phyloP scores from a whole-genome alignment of 2,888 invertebrate genomes.

The Macroteleia sp. region DNA sequence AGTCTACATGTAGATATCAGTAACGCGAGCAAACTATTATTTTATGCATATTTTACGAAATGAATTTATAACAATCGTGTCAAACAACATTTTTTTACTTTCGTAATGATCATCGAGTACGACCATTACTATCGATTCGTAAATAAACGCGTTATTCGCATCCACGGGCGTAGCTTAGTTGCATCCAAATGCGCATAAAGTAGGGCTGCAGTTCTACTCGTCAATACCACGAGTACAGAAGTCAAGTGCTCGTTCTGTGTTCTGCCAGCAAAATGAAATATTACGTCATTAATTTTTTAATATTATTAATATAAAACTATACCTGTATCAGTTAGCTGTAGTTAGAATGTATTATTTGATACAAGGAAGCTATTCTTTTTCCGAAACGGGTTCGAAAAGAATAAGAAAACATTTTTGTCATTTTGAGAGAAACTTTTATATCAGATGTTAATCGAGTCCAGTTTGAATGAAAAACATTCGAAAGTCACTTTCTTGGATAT shows the following conservation, averaged over 20 bases:
- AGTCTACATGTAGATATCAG: too few relatives aligned
- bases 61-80: background rate
- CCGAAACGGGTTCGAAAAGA: too few relatives aligned
- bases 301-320: slow-evolving; percentile 13
- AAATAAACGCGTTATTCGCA: slow-evolving; percentile 39
- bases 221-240: slow-evolving; percentile 42
- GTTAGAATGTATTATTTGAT: too few relatives aligned
- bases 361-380: too few relatives aligned
- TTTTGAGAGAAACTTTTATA: too few relatives aligned
- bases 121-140: slow-evolving; percentile 22
- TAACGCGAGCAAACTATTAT: too few relatives aligned
- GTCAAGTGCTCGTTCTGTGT: slow-evolving; percentile 30
- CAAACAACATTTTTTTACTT: background rate
- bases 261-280: slow-evolving; percentile 24
- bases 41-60: too few relatives aligned
- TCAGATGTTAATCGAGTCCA: too few relatives aligned
- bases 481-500: too few relatives aligned
- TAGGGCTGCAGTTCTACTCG: slow-evolving; percentile 22
- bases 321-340: too few relatives aligned
- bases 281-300: slow-evolving; percentile 32
- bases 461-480: too few relatives aligned
- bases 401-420: too few relatives aligned
- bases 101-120: background rate
- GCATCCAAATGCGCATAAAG: slow-evolving; percentile 43
- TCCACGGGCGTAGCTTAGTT: slow-evolving; percentile 19